Evolutionary conservation across 2,797 vertebrate species (phyloP), one percentile per base, ranked within the genome.

Genomic region (Antrozous pallidus): DNA sequence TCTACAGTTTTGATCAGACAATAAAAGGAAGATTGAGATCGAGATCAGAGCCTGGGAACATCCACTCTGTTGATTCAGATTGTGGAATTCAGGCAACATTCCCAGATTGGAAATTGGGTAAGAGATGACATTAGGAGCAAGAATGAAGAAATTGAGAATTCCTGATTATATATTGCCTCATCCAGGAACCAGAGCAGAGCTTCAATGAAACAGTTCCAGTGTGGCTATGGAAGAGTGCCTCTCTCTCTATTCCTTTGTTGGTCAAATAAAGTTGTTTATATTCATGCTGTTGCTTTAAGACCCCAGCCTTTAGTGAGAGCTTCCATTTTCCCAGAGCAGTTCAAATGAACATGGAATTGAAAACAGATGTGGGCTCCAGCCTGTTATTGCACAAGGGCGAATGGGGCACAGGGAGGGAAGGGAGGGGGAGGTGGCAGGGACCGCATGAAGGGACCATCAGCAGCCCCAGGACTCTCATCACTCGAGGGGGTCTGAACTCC

Each of bases 341-440:
- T 96, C 95, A 93, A 96, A 90, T n/a, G 97, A 97, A 80, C 96
- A 70, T 73, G 79, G 4, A 47, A 97, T 97, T 97, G 96, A 96
- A 97, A 97, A 93, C 98, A 97, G 98, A 97, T 97, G 98, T 90
- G 33, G 79, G 93, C 90, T 91, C 91, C 92, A 73, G 95, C 80
- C 2, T 94, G 83, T 96, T 91, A 91, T 94, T 97, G 96, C 91
- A 95, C 20, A 58, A 97, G 96, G 97, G 97, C 36, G 54, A 96
- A 75, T 14, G 38, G 96, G 94, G 96, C 97, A 94, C 1, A 45
- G 51, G 0, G 51, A 96, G 96, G 95, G 83, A 0, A 24, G 94
- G 82, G 89, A 90, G 96, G 95, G 92, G 93, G 13, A 65, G 94
- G 96, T 3, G 24, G 96, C 65, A 93, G 73, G 96, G 94, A 94